A percentile compares a stretch with the other conserved stretches of the same genome.
Conservation (phyloP, 2,888 invertebrate genomes). For the Napeogenes sylphis region DNA sequence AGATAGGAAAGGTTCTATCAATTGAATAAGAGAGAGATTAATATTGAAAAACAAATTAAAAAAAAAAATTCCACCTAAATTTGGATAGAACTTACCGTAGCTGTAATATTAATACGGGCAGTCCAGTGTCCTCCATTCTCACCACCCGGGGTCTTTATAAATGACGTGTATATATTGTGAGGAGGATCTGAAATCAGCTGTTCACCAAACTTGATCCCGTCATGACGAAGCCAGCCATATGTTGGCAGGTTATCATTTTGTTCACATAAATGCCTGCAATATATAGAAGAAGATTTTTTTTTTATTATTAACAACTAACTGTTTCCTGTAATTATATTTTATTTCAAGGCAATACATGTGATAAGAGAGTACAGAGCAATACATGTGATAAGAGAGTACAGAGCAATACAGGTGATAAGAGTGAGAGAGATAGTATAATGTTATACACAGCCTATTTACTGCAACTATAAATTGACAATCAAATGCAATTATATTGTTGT, state of each 20-base stretch:
- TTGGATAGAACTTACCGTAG: constrained; percentile 41
- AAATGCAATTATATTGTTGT: too few relatives aligned
- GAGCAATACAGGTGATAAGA: too few relatives aligned
- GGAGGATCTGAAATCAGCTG: constrained; percentile 92
- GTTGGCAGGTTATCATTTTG: constrained; percentile 88
- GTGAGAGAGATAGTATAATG: too few relatives aligned
- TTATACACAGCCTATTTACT: too few relatives aligned
- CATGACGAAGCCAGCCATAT: constrained; percentile 95
- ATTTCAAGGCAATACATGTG: too few relatives aligned
- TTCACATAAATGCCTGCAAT: constrained; percentile 91
- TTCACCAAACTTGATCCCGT: constrained; percentile 93
- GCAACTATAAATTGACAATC: too few relatives aligned
- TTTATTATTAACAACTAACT: background rate
- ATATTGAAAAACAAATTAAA: too few relatives aligned
- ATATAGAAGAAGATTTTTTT: constrained; percentile 23
- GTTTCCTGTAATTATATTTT: background rate
- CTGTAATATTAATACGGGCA: constrained; percentile 81
- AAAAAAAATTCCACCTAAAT: too few relatives aligned
- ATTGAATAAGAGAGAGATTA: too few relatives aligned
- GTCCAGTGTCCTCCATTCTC: constrained; percentile 96
- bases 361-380: too few relatives aligned
- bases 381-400: too few relatives aligned
- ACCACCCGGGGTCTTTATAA: constrained; percentile 90
- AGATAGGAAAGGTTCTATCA: too few relatives aligned
- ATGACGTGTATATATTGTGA: constrained; percentile 88